These are phyloP conservation scores for Ectemnius continuus DNA, from an alignment of 2,888 invertebrate species.

Conservation along the genomic window DNA sequence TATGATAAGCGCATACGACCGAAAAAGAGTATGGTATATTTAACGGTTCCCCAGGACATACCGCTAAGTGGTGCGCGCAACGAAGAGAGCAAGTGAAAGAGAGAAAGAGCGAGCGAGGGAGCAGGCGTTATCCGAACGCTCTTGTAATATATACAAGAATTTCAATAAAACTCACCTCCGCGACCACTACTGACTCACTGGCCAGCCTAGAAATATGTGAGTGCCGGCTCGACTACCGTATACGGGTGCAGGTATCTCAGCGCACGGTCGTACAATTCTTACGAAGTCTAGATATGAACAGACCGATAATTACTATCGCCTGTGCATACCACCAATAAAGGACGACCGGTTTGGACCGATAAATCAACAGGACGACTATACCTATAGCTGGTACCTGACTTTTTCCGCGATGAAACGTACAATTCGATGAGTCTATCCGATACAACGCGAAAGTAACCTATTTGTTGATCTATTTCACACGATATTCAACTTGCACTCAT, in stretches of 20 bases:
- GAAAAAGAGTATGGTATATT: conserved; percentile 1
- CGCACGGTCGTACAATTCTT: background rate
- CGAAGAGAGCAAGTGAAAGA: background rate
- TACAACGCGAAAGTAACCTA: background rate
- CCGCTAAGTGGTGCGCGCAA: conserved; percentile 1
- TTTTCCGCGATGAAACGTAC: conserved; percentile 24
- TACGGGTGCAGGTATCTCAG: background rate
- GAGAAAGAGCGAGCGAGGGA: background rate
- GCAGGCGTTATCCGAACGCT: background rate
- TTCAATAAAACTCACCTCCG: conserved; percentile 32
- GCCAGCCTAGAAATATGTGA: background rate
- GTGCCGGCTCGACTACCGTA: background rate
- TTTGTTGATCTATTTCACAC: conserved; percentile 25
- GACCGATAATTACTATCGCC: background rate
- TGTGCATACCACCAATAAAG: background rate
- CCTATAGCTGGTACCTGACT: background rate
- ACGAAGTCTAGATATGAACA: conserved; percentile 3
- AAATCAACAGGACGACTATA: background rate
- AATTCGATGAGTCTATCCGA: background rate
- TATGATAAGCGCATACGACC: background rate
- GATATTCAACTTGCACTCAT: conserved; percentile 17
- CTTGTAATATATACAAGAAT: conserved; percentile 27
- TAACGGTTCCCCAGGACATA: conserved; percentile 12
- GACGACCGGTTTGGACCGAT: background rate
- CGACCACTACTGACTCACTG: conserved; percentile 16